These are phyloP conservation scores for Petrosia ficiformis DNA, from an alignment of 37 sponge, comb jelly and placozoan species.

Conservation along the genomic window DNA sequence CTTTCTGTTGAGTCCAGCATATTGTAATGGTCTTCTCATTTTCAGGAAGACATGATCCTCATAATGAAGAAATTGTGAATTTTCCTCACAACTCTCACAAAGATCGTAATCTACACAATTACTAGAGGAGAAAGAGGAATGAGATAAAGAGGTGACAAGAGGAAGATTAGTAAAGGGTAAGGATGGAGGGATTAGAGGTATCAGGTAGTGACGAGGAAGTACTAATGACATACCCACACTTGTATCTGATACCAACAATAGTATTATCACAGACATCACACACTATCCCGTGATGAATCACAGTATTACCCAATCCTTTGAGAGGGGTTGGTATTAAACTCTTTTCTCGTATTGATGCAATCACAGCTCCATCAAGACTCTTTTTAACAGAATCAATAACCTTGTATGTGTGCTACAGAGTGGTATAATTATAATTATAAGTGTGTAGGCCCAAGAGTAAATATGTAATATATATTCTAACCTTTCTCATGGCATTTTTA, in stretches of 20 bases:
- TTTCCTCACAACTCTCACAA: slow-evolving; percentile 79
- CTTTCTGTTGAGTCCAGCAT: slow-evolving; percentile 25
- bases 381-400: too few species aligned
- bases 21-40: slow-evolving; percentile 46
- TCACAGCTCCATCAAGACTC: too few species aligned
- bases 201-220: slow-evolving; percentile 11
- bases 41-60: slow-evolving; percentile 77
- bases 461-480: too few species aligned
- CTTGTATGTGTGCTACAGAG: too few species aligned
- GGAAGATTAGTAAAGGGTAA: slow-evolving; percentile 5
- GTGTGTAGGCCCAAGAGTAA: too few species aligned
- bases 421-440: too few species aligned
- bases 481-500: neutral
- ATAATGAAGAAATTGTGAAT: slow-evolving; percentile 45
- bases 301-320: too few species aligned
- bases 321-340: too few species aligned
- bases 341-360: too few species aligned
- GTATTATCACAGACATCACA: slow-evolving; percentile 66
- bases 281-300: slow-evolving; percentile 20
- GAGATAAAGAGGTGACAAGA: neutral
- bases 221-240: slow-evolving; percentile 78
- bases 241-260: slow-evolving; percentile 73
- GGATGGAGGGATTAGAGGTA: neutral
- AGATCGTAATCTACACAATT: slow-evolving; percentile 85
- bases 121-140: slow-evolving; percentile 14